These are phyloP conservation scores for Drosophila baimaii DNA, from an alignment of 1,140 invertebrate genomes.

Conservation along the genomic window DNA sequence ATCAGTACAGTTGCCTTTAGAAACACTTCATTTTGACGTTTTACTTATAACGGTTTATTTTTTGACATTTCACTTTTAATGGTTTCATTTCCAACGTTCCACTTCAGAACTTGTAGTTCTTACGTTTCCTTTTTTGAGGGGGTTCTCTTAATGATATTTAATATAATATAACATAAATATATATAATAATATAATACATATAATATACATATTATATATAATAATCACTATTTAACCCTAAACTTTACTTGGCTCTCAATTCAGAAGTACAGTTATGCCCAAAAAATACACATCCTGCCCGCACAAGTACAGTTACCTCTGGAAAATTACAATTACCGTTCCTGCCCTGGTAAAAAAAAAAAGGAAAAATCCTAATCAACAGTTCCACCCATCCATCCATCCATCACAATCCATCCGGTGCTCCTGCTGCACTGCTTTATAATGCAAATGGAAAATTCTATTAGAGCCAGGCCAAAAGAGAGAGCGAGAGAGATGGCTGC, in stretches of 20 bases:
- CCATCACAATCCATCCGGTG: slow-evolving; percentile 9
- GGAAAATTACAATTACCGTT: not conserved
- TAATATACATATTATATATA: no score
- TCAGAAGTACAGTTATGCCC: not conserved
- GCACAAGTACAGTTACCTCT: slow-evolving; percentile 15
- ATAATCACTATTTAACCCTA: not conserved
- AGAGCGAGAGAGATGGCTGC: not conserved
- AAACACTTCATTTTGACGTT: not conserved
- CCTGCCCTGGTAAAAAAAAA: not conserved
- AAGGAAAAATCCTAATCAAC: slow-evolving; percentile 44
- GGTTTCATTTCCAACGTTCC: not conserved
- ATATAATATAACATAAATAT: no score
- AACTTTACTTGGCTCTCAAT: not conserved
- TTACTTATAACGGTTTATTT: no score
- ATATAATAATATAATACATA: no score
- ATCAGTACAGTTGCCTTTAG: not conserved
- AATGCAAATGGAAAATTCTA: slow-evolving; percentile 72
- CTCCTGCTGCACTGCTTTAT: slow-evolving; percentile 51
- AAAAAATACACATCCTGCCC: not conserved
- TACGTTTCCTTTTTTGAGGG: not conserved
- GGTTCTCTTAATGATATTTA: no score
- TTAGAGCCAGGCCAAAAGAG: slow-evolving; percentile 31
- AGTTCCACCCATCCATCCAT: slow-evolving; percentile 2
- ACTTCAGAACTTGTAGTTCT: not conserved
- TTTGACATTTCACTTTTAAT: no score